Base-by-base conservation (phyloP, 2,888 invertebrate genomes). In the Camponotus fellah region DNA sequence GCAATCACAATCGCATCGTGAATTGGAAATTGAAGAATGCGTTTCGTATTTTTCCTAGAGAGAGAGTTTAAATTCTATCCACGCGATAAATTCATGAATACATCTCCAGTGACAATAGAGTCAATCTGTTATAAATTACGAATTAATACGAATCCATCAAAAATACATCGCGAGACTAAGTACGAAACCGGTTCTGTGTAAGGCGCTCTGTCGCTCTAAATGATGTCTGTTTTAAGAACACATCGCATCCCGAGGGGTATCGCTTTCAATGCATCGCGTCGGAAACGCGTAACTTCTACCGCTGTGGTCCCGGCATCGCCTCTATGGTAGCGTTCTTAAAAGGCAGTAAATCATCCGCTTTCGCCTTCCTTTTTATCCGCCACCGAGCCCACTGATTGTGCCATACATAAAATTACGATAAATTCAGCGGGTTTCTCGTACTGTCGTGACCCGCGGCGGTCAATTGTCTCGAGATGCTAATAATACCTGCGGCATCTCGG, bases 391-490 rank as follows among this genome's bases (percentile, higher is more conserved):
- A 80, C 90, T 92, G 93, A 94, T 94, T 93, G 94, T 92, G 93
- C 91, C 92, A 94, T 94, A 94, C 94, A 94, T 94, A 94, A 94
- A 94, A 94, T 94, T 92, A 94, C 94, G 92, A 94, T 94, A 94
- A 94, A 94, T 94, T 86, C 90, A 79, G 53, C 83, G 87, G 87
- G 89, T 91, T 91, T 91, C 91, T 90, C 91, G 86, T 65, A 86
- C 89, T 90, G 91, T 90, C 91, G 86, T 91, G 84, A 90, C 90
- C 91, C 85, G 90, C 85, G 93, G 93, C 93, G 80, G 84, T 91
- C 92, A 84, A 93, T 93, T 92, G 92, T 93, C 90, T 87, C 85
- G 85, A 80, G 89, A 85, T 79, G 87, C 89, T 91, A 91, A 92
- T 91, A 86, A 85, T 88, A 86, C 86, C 89, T 75, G 83, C 82